Evolutionary conservation across 2,888 invertebrate genomes (phyloP).

Genomic region (Pilophorus perplexus): DNA sequence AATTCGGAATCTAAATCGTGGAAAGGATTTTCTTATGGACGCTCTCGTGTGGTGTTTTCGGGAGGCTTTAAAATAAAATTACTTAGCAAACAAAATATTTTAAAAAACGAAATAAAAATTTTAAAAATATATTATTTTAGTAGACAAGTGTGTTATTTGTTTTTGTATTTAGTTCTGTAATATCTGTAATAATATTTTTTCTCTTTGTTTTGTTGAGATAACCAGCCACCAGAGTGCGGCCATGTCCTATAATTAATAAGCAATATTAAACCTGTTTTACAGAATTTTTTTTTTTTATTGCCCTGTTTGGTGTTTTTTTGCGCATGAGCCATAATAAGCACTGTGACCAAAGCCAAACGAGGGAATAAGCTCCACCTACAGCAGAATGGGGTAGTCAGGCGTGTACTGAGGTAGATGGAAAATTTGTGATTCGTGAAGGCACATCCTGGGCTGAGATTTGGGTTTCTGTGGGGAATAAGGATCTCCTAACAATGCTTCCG

Average conservation of each 20-base stretch:
- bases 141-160: conserved; percentile 25
- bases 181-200: conserved; percentile 37
- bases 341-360: too few relatives aligned
- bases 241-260: conserved; percentile 39
- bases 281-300: too few relatives aligned
- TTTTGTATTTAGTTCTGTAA: conserved; percentile 38
- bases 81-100: background rate
- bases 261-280: conserved; percentile 38
- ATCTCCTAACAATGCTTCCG: too few relatives aligned
- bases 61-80: conserved; percentile 1
- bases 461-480: too few relatives aligned
- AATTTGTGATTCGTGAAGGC: too few relatives aligned
- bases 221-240: conserved; percentile 38
- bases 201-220: conserved; percentile 36
- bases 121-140: conserved; percentile 2
- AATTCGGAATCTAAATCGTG: background rate
- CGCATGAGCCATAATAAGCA: too few relatives aligned
- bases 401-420: too few relatives aligned
- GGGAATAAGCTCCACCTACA: too few relatives aligned
- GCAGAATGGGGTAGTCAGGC: too few relatives aligned
- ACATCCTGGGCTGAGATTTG: too few relatives aligned
- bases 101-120: background rate
- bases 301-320: too few relatives aligned
- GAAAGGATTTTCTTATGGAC: background rate
- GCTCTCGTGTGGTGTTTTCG: conserved; percentile 9